Percentiles rank a stretch among this genome's conserved stretches.
Conservation (phyloP, 2,113 vertebrate species). For the Collichthys lucidus region DNA sequence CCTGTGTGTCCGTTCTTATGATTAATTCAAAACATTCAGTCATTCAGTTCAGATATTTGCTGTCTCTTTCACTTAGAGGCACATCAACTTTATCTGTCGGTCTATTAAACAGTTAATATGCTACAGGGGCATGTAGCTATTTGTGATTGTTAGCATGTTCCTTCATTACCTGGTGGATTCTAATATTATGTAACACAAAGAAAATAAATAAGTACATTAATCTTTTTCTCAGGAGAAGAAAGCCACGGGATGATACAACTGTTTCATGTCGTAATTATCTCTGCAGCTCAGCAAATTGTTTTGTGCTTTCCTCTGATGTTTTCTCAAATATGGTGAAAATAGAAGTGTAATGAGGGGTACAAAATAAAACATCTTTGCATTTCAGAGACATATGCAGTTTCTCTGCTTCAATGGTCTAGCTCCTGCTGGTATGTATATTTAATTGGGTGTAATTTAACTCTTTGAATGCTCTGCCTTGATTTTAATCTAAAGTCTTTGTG, state of each 20-base stretch:
- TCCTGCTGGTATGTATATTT: conserved; percentile 70
- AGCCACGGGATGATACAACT: conserved; percentile 20
- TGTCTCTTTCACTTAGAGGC: background rate
- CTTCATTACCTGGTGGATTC: conserved; percentile 44
- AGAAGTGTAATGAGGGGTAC: conserved; percentile 68
- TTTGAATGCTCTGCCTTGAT: conserved; percentile 21
- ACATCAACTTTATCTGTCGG: background rate
- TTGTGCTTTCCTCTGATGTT: conserved; percentile 64
- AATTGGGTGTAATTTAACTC: conserved; percentile 65
- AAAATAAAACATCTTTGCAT: conserved; percentile 73
- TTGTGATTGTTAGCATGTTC: conserved; percentile 14
- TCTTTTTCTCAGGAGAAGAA: conserved; percentile 40
- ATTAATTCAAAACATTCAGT: conserved; percentile 26
- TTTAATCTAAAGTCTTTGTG: conserved; percentile 22
- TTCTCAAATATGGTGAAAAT: conserved; percentile 64
- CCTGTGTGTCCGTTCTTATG: background rate
- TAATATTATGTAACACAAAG: conserved; percentile 34
- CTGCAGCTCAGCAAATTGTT: conserved; percentile 58
- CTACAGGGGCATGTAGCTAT: conserved; percentile 9
- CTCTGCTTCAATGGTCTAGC: conserved; percentile 56
- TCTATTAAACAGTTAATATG: conserved; percentile 30
- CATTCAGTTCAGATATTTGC: background rate
- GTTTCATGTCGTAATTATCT: conserved; percentile 72
- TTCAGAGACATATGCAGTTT: conserved; percentile 63
- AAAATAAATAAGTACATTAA: conserved; percentile 44